Percentiles rank a stretch among this genome's conserved stretches.
These are phyloP conservation scores for Myripristis jacobus DNA, from an alignment of 2,797 vertebrate genomes.

Conservation along the genomic window DNA sequence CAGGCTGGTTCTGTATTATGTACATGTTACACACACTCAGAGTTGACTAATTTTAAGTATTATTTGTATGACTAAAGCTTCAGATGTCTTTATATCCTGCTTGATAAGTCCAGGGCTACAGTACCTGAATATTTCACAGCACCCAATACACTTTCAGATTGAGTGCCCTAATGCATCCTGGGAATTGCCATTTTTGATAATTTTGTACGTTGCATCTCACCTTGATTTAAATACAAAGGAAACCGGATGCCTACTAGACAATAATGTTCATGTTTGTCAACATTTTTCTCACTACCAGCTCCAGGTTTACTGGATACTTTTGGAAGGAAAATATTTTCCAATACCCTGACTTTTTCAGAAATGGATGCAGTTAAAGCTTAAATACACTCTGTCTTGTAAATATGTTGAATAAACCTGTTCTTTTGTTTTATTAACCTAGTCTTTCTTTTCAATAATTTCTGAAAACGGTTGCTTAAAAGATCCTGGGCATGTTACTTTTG, in stretches of 20 bases:
- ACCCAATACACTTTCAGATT: neutral
- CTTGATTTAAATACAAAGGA: no score
- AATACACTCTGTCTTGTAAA: conserved; percentile 42
- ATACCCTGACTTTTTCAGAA: conserved; percentile 5
- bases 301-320: conserved; percentile 12
- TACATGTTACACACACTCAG: conserved; percentile 35
- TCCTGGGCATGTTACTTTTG: no score
- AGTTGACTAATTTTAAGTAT: conserved; percentile 6
- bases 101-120: neutral
- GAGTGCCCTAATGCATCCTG: neutral
- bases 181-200: neutral
- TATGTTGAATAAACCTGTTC: conserved; percentile 60
- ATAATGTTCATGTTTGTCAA: neutral
- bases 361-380: neutral
- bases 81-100: conserved; percentile 45
- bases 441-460: neutral
- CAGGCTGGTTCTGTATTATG: conserved; percentile 41
- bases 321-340: conserved; percentile 31
- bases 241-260: no score
- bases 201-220: neutral
- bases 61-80: neutral
- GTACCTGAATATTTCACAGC: neutral
- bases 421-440: conserved; percentile 14
- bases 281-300: neutral
- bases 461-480: no score